A percentile compares a stretch with the other conserved stretches of the same genome.
These are phyloP conservation scores for Haemorhous mexicanus DNA, from an alignment of 2,113 vertebrate genomes.

Conservation along the genomic window DNA sequence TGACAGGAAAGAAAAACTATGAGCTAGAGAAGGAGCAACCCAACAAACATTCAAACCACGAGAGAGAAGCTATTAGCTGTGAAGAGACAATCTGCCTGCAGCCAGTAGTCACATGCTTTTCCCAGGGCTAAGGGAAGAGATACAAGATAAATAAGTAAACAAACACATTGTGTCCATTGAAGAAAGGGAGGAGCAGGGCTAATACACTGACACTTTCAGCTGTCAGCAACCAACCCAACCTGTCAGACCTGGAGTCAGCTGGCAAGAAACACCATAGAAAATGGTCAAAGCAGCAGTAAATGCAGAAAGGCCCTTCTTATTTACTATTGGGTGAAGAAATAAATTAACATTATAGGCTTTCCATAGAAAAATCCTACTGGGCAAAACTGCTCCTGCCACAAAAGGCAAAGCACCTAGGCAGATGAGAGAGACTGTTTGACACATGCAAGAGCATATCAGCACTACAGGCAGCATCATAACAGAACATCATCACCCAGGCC, in stretches of 20 bases:
- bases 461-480: background rate
- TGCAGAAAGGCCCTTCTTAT: background rate
- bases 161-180: background rate
- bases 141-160: background rate
- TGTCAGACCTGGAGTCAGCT: background rate
- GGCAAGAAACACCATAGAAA: background rate
- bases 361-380: background rate
- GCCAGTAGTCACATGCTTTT: background rate
- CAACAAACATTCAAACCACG: background rate
- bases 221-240: background rate
- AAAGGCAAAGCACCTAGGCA: background rate
- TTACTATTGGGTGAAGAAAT: background rate
- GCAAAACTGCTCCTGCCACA: background rate
- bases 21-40: background rate
- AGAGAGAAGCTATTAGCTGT: background rate
- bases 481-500: background rate
- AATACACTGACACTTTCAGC: background rate
- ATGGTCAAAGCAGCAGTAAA: background rate
- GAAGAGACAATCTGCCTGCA: slow-evolving; percentile 1
- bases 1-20: slow-evolving; percentile 1
- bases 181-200: background rate
- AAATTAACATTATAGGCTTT: background rate
- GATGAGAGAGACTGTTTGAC: background rate
- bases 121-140: background rate
- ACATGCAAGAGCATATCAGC: background rate